A percentile compares a stretch with the other conserved stretches of the same genome.
phyloP scores from a whole-genome alignment of 2,113 vertebrate genomes.

The Larimichthys crocea region DNA sequence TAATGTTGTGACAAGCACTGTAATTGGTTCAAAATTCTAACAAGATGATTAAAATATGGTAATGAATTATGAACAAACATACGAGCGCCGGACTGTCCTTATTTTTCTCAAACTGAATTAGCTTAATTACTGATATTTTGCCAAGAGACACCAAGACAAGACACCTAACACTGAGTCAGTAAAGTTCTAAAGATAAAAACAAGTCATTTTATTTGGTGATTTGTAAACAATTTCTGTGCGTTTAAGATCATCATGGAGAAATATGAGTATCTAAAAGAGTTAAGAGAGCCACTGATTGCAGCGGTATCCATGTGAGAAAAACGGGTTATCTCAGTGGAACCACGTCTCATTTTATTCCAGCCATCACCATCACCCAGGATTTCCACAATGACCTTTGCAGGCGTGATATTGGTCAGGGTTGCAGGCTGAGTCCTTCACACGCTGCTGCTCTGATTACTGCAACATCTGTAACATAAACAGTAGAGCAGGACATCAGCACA shows the following conservation, averaged over 20 bases:
- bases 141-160: constrained; percentile 33
- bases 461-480: constrained; percentile 84
- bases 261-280: constrained; percentile 29
- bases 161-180: constrained; percentile 3
- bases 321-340: constrained; percentile 61
- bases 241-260: background rate
- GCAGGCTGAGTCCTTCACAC: constrained; percentile 81
- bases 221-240: constrained; percentile 6
- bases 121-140: constrained; percentile 35
- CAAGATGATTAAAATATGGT: constrained; percentile 65
- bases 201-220: background rate
- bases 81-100: constrained; percentile 37
- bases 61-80: constrained; percentile 63
- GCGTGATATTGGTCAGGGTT: constrained; percentile 66
- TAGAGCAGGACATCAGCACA: constrained; percentile 77
- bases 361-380: constrained; percentile 70
- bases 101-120: constrained; percentile 43
- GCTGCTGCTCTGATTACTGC: constrained; percentile 82
- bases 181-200: constrained; percentile 13
- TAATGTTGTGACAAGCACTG: constrained; percentile 70
- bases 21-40: constrained; percentile 69
- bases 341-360: constrained; percentile 61
- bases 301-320: constrained; percentile 45
- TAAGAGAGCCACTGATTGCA: constrained; percentile 26
- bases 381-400: constrained; percentile 79